Conservation (phyloP, 2,113 vertebrate species). For the Circaetus cinerascens region DNA sequence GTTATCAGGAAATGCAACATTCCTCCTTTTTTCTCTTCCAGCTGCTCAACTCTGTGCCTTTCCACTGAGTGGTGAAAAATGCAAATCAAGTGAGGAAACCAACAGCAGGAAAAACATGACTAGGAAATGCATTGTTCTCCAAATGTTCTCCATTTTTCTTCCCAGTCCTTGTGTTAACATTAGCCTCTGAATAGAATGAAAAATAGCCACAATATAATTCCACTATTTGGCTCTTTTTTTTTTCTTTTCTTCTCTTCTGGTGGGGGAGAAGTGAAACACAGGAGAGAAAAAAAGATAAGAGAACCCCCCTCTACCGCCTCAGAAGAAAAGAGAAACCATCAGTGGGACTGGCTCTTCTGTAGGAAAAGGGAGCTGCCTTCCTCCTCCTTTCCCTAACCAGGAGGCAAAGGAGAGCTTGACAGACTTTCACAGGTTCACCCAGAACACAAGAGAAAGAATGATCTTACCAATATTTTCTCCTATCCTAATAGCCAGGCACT, state of each 20-base stretch:
- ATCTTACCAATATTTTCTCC: background rate
- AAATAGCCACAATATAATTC: background rate
- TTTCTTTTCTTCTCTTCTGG: background rate
- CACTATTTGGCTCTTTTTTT: background rate
- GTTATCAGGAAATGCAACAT: background rate
- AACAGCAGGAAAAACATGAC: background rate
- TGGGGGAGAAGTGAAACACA: background rate
- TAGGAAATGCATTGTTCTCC: background rate
- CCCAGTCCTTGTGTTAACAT: background rate
- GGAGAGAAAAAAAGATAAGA: background rate
- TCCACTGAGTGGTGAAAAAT: background rate
- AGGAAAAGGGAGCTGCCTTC: background rate
- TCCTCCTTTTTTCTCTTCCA: background rate
- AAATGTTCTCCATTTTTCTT: background rate
- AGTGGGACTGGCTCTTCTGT: background rate
- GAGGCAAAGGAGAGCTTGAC: background rate
- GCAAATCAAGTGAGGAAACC: background rate
- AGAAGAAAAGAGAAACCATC: background rate
- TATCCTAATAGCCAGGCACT: background rate
- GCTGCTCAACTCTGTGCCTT: background rate
- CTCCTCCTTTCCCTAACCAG: background rate
- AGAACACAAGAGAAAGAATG: background rate
- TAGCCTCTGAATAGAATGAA: background rate
- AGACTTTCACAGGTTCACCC: background rate
- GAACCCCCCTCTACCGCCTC: rapidly evolving